Base-by-base conservation (phyloP, 2,797 vertebrate species). In the Pseudotriccus pelzelni region DNA sequence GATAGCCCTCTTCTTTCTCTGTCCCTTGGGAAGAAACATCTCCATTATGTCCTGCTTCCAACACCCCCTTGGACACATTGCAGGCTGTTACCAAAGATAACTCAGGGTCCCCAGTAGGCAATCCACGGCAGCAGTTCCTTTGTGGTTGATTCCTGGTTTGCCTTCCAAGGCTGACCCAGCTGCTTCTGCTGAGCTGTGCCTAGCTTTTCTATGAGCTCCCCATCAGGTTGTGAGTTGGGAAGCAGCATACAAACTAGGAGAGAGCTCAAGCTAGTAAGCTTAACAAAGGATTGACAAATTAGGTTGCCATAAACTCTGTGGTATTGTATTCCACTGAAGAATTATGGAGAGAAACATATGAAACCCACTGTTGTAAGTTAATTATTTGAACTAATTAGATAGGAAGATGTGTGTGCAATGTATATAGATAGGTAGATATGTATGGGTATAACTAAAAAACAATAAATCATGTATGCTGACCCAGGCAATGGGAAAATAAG, bases 391-490 rank as follows among this genome's bases (percentile, higher is more conserved):
- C 41, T 4, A 7, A 59, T 68, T 44, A 53, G 24, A 34, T 27
- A 36, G 14, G 16, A 8, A 30, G 7, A 16, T 39, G 9, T 50
- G 18, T 47, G 10, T 46, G 2, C 72, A 15, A 2, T 53, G 9
- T 7, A 18, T 62, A 15, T 6, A 20, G 9, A 23, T 19, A 73
- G 9, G 3, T 17, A 12, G 3, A 3, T 25, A 20, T 7, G 2
- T 56, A 19, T 4, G 5, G 16, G 12, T 50, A 10, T 34, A 77
- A 37, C 8, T 69, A 27, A 50, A 74, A 82, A 66, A 0, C 8
- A 34, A 27, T 8, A 6, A 12, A 27, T 75, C 12, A 22, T 1
- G 1, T 41, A 15, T 2, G 2, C 25, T 70, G 39, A 23, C 7
- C 22, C 6, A 72, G 49, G 14, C 6, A 46, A 62, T 27, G 34